These are phyloP conservation scores for Steromphala cineraria DNA, from an alignment of 2,888 invertebrate genomes.

Conservation along the genomic window DNA sequence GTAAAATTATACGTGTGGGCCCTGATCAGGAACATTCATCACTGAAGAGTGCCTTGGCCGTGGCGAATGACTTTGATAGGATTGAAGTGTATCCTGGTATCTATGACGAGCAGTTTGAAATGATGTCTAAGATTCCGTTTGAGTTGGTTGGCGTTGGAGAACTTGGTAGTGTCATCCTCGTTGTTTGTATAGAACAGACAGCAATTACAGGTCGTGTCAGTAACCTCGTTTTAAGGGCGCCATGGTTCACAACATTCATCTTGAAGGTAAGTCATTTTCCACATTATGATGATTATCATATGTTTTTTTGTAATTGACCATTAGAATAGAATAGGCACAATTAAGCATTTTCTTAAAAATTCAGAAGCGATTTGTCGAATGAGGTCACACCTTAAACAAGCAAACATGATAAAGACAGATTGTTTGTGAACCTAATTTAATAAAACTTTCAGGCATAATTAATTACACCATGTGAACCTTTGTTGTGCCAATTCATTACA, in stretches of 20 bases:
- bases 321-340: too few species aligned
- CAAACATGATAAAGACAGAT: too few species aligned
- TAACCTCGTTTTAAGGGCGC: constrained; percentile 68
- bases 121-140: constrained; percentile 69
- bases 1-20: constrained; percentile 66
- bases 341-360: too few species aligned
- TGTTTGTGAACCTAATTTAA: too few species aligned
- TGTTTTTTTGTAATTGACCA: too few species aligned
- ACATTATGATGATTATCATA: too few species aligned
- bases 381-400: too few species aligned
- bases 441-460: too few species aligned
- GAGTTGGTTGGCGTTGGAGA: constrained; percentile 68
- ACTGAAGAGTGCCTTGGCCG: constrained; percentile 62
- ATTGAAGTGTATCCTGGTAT: constrained; percentile 68
- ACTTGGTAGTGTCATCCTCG: constrained; percentile 65
- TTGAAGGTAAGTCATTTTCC: constrained; percentile 54
- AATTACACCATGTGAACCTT: too few species aligned
- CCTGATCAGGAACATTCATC: constrained; percentile 55
- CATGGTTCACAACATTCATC: constrained; percentile 70
- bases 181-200: constrained; percentile 67
- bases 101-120: constrained; percentile 71
- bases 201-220: constrained; percentile 63
- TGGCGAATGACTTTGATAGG: constrained; percentile 65
- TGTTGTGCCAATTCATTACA: too few species aligned
- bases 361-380: too few species aligned